These are phyloP conservation scores for Dysidea cf. avara DNA, from an alignment of 37 sponge, comb jelly and placozoan genomes.

Conservation along the genomic window DNA sequence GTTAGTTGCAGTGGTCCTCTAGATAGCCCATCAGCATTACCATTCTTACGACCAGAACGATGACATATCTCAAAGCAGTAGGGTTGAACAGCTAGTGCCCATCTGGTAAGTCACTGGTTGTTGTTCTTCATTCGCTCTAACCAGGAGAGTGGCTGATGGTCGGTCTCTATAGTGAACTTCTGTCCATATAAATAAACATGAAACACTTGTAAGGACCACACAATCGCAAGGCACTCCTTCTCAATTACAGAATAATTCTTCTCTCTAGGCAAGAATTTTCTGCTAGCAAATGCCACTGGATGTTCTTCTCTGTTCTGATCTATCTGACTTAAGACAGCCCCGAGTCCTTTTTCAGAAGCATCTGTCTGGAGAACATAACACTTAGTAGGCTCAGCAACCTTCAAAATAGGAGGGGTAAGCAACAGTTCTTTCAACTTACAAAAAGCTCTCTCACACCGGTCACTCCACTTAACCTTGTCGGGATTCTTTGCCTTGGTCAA, in stretches of 20 bases:
- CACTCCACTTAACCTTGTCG: neutral
- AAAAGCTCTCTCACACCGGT: neutral
- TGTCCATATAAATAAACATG: neutral
- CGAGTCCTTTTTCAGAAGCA: constrained; percentile 28
- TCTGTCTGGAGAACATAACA: constrained; percentile 30
- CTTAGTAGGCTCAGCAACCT: neutral
- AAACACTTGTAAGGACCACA: too few relatives aligned
- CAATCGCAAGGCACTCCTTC: constrained; percentile 37
- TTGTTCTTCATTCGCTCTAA: constrained; percentile 2
- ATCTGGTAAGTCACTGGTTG: neutral
- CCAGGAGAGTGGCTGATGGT: constrained; percentile 6
- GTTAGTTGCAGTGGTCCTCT: neutral
- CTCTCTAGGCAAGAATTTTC: constrained; percentile 25
- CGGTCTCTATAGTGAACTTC: neutral
- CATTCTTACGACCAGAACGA: neutral
- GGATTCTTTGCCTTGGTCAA: constrained; percentile 21
- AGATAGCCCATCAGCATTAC: constrained; percentile 32
- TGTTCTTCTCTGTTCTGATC: constrained; percentile 10
- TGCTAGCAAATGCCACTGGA: constrained; percentile 29
- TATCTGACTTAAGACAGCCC: constrained; percentile 31
- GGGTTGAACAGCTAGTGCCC: neutral
- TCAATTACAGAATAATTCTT: constrained; percentile 16
- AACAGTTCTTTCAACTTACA: neutral
- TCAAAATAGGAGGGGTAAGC: constrained; percentile 12
- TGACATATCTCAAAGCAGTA: neutral